Evolutionary conservation across 1,140 invertebrate species (phyloP), one percentile per base, ranked within the genome.

Genomic region (Drosophila ananassae): DNA sequence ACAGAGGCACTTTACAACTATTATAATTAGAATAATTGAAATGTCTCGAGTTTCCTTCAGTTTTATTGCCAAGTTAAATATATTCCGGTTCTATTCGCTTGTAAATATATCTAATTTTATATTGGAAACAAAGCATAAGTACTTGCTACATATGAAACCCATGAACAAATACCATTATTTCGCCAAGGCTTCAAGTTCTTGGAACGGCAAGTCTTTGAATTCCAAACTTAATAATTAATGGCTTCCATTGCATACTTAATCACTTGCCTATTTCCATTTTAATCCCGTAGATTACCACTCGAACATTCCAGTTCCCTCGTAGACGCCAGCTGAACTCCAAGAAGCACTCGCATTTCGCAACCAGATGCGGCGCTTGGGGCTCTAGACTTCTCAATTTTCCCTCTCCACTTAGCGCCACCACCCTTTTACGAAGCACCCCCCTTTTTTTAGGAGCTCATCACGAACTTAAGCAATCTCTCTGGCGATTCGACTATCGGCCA

Each of bases 391-490:
- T 47, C 52, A 69, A 17, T 55, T 56, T 69, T n/a, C 64, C 63
- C 66, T 63, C 32, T 68, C 68, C 44, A 69, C 68, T 24, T 48
- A 50, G 66, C 66, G 66, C 66, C 66, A 69, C 63, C 48, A 41
- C 32, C 39, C 5, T 24, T 34, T 47, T 7, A 6, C 10, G 17
- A 17, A 12, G 6, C 30, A 32, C 17, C 22, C 28, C 41, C 55
- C 13, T 21, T 34, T 51, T 53, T 78, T 79, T 71, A 77, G 48
- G 79, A 59, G 73, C 25, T 63, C 73, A 89, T 89, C 64, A 73
- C 71, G 71, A 73, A 52, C 62, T 66, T 58, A 63, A 46, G 67
- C 76, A 77, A 80, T 80, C 69, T 81, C 66, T 81, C 24, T 54
- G 56, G 59, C 21, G 47, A 79, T 82, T 66, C 60, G 47, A 46